Conservation (phyloP, 2,113 vertebrate genomes). For the Myiagra hebetior region DNA sequence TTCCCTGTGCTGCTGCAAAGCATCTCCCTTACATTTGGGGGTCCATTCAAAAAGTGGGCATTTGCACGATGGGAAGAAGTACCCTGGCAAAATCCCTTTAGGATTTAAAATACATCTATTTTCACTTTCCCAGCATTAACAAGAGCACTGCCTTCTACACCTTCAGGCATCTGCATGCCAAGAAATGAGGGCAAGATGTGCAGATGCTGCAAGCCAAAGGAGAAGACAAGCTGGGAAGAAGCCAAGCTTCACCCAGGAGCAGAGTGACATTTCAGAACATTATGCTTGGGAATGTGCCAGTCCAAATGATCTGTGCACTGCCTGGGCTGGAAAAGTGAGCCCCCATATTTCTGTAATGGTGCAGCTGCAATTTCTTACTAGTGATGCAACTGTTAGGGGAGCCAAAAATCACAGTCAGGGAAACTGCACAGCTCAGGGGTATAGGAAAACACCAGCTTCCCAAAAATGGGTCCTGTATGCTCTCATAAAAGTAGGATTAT, state of each 20-base stretch:
- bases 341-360: background rate
- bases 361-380: background rate
- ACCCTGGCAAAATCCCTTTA: background rate
- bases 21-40: background rate
- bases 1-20: background rate
- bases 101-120: background rate
- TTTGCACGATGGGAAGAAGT: background rate
- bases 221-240: background rate
- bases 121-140: background rate
- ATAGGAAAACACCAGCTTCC: background rate
- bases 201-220: background rate
- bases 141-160: background rate
- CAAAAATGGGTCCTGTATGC: background rate
- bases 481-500: background rate
- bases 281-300: background rate
- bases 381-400: background rate
- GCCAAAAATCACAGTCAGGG: background rate
- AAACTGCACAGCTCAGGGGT: background rate
- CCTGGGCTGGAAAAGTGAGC: background rate
- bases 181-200: background rate
- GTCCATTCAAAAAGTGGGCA: background rate
- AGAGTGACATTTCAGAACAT: slow-evolving; percentile 8
- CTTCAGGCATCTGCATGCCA: background rate
- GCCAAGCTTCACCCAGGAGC: background rate
- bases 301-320: background rate